Evolutionary conservation across 2,113 vertebrate genomes (phyloP).

Genomic region (Cariama cristata): DNA sequence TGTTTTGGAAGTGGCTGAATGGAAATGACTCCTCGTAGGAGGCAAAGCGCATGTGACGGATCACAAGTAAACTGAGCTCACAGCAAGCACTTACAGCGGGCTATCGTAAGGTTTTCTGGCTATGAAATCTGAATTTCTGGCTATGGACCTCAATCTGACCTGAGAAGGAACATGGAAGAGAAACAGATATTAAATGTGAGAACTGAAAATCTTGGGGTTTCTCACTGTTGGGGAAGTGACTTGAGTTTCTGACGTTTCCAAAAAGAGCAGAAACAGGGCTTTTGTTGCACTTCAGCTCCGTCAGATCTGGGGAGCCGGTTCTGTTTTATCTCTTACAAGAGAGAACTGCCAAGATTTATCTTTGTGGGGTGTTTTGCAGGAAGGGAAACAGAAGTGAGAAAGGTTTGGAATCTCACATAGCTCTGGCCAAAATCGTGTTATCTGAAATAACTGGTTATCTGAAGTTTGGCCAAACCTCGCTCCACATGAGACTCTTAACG

Average conservation of each 20-base stretch:
- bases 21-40: neutral
- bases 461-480: neutral
- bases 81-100: neutral
- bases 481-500: accelerated
- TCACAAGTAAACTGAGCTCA: neutral
- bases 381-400: slow-evolving; percentile 17
- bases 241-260: neutral
- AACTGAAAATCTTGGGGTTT: neutral
- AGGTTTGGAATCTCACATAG: neutral
- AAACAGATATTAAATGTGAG: neutral
- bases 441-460: neutral
- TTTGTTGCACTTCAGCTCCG: neutral
- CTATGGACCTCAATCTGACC: neutral
- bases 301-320: neutral
- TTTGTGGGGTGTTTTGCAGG: neutral
- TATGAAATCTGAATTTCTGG: neutral
- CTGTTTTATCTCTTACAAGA: neutral
- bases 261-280: neutral
- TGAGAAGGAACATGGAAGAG: neutral
- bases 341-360: neutral
- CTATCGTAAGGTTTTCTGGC: neutral
- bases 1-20: neutral
- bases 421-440: neutral
- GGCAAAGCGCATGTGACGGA: neutral
- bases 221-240: neutral